Evolutionary conservation across 2,888 invertebrate species (phyloP).

Genomic region (Listrodromus nycthemerus): DNA sequence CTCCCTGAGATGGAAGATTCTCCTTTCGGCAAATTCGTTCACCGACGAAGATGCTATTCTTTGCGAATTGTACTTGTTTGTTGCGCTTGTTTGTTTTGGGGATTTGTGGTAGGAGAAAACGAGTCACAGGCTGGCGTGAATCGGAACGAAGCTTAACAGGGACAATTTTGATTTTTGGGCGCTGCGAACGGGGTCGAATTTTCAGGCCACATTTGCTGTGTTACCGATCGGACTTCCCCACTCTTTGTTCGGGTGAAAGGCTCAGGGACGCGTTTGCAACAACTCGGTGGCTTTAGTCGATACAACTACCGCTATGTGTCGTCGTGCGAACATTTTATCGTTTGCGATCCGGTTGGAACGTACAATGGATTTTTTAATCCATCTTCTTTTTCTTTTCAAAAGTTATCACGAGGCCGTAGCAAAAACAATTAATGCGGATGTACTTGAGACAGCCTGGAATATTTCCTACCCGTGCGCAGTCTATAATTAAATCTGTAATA

Average conservation of each 20-base stretch:
- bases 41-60: neutral
- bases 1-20: neutral
- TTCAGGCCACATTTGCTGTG: neutral
- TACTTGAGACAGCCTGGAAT: too few relatives aligned
- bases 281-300: neutral
- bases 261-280: slow-evolving; percentile 12
- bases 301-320: neutral
- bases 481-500: too few relatives aligned
- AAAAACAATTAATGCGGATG: neutral
- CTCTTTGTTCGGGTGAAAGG: slow-evolving; percentile 7
- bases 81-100: neutral
- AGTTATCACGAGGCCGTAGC: neutral
- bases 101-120: neutral
- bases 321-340: neutral
- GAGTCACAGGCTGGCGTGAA: neutral
- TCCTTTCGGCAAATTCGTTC: neutral
- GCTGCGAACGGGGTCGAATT: neutral
- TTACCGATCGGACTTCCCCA: slow-evolving; percentile 1
- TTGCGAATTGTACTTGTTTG: neutral
- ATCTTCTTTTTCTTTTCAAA: neutral
- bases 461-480: too few relatives aligned
- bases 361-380: neutral
- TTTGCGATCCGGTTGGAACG: neutral
- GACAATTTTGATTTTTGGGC: neutral
- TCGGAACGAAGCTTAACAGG: neutral